phyloP scores from a whole-genome alignment of 2,113 vertebrate species.

The Hiodon alosoides region DNA sequence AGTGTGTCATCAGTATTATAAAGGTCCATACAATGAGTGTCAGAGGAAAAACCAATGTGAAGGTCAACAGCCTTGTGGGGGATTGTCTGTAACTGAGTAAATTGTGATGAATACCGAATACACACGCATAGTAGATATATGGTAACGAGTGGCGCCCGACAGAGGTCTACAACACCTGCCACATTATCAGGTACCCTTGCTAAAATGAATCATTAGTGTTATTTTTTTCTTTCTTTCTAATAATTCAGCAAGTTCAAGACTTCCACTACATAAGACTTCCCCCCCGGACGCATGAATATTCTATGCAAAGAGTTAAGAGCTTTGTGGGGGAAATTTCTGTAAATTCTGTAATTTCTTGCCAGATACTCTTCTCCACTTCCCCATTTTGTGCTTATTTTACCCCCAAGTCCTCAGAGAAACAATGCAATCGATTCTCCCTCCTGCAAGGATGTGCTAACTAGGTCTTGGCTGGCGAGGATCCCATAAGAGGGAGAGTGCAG shows the following conservation, averaged over 20 bases:
- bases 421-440: conserved; percentile 25
- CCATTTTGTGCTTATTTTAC: background rate
- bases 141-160: background rate
- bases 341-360: background rate
- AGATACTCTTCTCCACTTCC: background rate
- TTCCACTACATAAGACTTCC: background rate
- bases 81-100: too few species aligned
- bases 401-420: background rate
- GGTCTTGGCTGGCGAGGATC: conserved; percentile 14
- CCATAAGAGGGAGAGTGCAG: conserved; percentile 6
- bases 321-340: background rate
- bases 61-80: too few species aligned
- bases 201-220: background rate
- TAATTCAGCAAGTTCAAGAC: background rate
- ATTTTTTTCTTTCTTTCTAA: background rate
- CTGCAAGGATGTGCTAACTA: conserved; percentile 33
- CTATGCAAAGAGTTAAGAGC: background rate
- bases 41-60: too few species aligned
- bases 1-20: background rate
- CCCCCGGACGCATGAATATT: background rate
- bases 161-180: background rate
- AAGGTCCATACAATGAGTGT: too few species aligned
- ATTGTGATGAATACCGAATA: too few species aligned
- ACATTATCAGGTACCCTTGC: background rate
- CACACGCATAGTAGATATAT: too few species aligned